These are phyloP conservation scores for Tauraco erythrolophus DNA, from an alignment of 2,113 vertebrate species.

Conservation along the genomic window DNA sequence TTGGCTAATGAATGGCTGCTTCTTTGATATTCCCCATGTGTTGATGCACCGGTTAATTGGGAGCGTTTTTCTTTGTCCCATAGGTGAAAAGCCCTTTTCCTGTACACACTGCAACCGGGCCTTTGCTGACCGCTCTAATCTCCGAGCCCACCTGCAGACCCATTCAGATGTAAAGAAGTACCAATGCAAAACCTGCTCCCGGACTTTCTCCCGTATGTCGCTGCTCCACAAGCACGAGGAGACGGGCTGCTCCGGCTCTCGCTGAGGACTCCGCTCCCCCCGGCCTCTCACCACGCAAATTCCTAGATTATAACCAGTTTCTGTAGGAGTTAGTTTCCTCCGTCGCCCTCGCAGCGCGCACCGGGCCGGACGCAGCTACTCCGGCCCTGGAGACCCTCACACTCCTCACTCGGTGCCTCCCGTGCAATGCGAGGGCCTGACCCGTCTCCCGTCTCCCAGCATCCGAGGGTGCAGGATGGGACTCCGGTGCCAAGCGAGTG, in stretches of 20 bases:
- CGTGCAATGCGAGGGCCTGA: background rate
- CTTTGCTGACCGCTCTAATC: conserved; percentile 97
- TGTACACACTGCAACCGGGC: conserved; percentile 95
- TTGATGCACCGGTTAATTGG: conserved; percentile 58
- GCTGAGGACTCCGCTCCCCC: conserved; percentile 60
- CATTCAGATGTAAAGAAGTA: conserved; percentile 99
- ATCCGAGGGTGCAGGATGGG: background rate
- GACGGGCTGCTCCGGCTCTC: conserved; percentile 85
- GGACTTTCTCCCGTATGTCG: conserved; percentile 98
- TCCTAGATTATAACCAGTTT: conserved; percentile 24
- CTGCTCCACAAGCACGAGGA: conserved; percentile 94
- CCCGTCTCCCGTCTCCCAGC: background rate
- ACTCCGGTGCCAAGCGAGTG: background rate
- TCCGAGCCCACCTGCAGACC: conserved; percentile 96
- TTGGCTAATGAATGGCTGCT: conserved; percentile 33
- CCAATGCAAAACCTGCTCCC: conserved; percentile 90
- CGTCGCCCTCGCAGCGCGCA: background rate
- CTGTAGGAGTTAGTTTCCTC: conserved; percentile 60
- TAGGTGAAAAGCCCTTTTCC: conserved; percentile 95
- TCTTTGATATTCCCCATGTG: conserved; percentile 29
- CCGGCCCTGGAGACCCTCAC: background rate
- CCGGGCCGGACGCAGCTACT: background rate
- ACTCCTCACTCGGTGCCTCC: background rate
- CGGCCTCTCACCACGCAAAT: background rate
- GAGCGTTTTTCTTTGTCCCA: conserved; percentile 47